phyloP scores from a whole-genome alignment of 2,888 invertebrate genomes.

The Folsomia candida region DNA sequence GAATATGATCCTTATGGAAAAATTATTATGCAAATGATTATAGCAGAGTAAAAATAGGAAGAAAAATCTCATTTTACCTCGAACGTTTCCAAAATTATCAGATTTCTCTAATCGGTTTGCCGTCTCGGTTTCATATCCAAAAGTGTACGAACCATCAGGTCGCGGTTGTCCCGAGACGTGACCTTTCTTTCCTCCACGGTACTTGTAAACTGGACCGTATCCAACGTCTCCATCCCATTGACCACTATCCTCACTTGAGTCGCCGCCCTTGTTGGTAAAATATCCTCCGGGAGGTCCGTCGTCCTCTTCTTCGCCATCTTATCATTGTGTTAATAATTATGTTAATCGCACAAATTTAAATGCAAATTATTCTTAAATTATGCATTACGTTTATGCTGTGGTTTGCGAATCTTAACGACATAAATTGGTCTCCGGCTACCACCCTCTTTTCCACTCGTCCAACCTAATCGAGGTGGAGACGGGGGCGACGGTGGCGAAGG shows the following conservation, averaged over 20 bases:
- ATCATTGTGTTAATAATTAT: no score
- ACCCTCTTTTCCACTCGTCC: no score
- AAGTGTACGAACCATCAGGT: constrained; percentile 44
- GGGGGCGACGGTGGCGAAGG: no score
- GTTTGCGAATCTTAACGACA: no score
- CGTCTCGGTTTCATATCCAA: constrained; percentile 42
- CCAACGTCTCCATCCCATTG: not conserved
- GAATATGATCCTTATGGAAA: constrained; percentile 1
- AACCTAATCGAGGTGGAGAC: no score
- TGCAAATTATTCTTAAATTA: no score
- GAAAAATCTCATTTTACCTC: constrained; percentile 20
- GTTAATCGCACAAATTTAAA: no score
- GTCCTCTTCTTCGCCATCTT: not conserved
- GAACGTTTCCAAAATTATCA: constrained; percentile 41
- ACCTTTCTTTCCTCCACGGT: not conserved
- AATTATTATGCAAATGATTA: not conserved
- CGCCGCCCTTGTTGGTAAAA: not conserved
- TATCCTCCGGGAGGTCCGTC: not conserved
- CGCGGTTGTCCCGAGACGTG: not conserved
- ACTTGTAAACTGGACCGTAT: not conserved
- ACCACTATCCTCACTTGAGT: not conserved
- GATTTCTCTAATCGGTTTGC: constrained; percentile 38
- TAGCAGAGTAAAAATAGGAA: not conserved
- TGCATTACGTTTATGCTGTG: no score
- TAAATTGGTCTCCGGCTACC: no score